These are phyloP conservation scores for Eulemur coronatus DNA, from an alignment of 2,797 vertebrate species.

Conservation along the genomic window DNA sequence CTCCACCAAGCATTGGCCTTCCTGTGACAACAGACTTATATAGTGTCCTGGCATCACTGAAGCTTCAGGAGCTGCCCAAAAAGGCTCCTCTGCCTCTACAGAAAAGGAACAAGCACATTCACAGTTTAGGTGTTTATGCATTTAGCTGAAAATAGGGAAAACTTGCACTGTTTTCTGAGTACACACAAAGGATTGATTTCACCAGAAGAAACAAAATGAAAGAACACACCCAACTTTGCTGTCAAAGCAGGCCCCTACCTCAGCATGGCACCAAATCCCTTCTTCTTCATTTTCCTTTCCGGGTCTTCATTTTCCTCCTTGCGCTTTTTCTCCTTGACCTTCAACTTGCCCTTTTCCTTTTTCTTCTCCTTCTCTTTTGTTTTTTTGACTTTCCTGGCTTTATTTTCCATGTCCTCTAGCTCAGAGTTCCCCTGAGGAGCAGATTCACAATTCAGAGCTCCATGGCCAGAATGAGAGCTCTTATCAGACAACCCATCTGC, in stretches of 20 bases:
- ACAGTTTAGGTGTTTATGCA: background rate
- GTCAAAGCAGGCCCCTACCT: slow-evolving; percentile 85
- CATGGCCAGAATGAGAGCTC: slow-evolving; percentile 91
- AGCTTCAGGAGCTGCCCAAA: no score
- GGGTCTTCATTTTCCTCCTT: slow-evolving; percentile 89
- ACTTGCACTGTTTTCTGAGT: background rate
- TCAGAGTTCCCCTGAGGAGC: slow-evolving; percentile 86
- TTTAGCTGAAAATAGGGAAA: background rate
- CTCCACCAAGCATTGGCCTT: background rate
- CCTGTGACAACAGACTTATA: background rate
- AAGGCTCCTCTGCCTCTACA: background rate
- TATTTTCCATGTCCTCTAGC: slow-evolving; percentile 86
- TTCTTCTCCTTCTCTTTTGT: slow-evolving; percentile 92
- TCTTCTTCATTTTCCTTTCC: slow-evolving; percentile 94
- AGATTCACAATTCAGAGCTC: slow-evolving; percentile 90
- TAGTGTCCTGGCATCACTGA: background rate
- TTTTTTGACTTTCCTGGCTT: slow-evolving; percentile 92
- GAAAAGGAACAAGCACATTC: background rate
- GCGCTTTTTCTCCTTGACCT: slow-evolving; percentile 91
- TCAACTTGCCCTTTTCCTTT: slow-evolving; percentile 90
- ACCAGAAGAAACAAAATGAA: background rate
- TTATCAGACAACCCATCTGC: slow-evolving; percentile 93
- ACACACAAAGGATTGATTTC: background rate
- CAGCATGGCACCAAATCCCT: slow-evolving; percentile 92
- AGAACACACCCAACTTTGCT: background rate